A percentile compares a stretch with the other conserved stretches of the same genome.
phyloP scores from a whole-genome alignment of 2,888 invertebrate genomes.

The Cryptus viduatorius region DNA sequence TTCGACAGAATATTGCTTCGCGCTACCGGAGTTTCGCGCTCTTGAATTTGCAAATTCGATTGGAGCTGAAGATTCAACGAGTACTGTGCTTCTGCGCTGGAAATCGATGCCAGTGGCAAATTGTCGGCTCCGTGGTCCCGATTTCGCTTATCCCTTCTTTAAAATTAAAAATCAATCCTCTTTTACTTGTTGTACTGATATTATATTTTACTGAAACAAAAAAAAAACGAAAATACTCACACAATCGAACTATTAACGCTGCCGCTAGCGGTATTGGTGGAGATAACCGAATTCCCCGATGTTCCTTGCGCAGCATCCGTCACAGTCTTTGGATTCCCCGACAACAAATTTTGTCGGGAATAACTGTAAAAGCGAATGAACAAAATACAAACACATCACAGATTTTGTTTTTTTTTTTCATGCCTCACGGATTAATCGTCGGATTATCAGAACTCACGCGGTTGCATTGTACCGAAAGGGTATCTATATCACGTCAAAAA shows the following conservation, averaged over 20 bases:
- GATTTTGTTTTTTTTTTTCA: constrained; percentile 31
- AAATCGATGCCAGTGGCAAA: constrained; percentile 74
- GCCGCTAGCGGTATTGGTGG: constrained; percentile 73
- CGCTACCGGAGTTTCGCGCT: constrained; percentile 73
- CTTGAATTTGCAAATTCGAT: constrained; percentile 78
- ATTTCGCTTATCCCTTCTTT: constrained; percentile 81
- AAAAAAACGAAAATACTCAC: constrained; percentile 63
- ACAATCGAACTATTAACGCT: constrained; percentile 75
- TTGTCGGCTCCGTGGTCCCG: constrained; percentile 79
- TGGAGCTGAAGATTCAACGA: constrained; percentile 79
- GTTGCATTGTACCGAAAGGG: neutral
- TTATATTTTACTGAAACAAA: neutral
- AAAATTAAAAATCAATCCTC: constrained; percentile 2
- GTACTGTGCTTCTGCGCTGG: constrained; percentile 78
- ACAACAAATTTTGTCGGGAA: constrained; percentile 94
- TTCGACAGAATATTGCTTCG: constrained; percentile 78
- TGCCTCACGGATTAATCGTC: constrained; percentile 49
- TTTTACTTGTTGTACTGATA: neutral
- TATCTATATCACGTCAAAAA: constrained; percentile 24
- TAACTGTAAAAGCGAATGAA: constrained; percentile 88
- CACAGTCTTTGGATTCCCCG: constrained; percentile 89
- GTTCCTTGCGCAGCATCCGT: constrained; percentile 73
- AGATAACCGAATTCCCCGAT: constrained; percentile 72
- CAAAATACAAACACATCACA: constrained; percentile 67
- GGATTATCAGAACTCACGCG: constrained; percentile 38